Percentiles rank a stretch among this genome's conserved stretches.
Evolutionary conservation across 2,888 invertebrate species (phyloP).

Genomic region (Xanthorhoe designata): DNA sequence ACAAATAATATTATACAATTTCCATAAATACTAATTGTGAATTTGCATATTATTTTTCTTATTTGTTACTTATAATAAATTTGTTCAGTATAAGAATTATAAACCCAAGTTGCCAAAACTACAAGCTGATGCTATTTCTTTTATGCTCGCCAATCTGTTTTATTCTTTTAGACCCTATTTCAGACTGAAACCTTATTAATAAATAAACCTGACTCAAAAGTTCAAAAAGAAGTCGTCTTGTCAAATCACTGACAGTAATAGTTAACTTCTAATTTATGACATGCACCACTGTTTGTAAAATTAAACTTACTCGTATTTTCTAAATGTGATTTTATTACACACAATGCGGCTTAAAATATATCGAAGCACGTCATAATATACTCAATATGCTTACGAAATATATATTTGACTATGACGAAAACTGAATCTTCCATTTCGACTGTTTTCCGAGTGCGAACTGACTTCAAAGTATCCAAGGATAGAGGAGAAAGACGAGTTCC

Average conservation of each 20-base stretch:
- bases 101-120: too few species aligned
- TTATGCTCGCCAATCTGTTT: background rate
- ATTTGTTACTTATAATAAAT: too few species aligned
- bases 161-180: too few species aligned
- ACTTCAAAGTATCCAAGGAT: constrained; percentile 52
- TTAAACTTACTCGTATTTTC: background rate
- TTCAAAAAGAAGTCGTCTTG: background rate
- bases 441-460: constrained; percentile 51
- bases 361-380: constrained; percentile 8
- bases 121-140: background rate
- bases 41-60: too few species aligned
- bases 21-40: too few species aligned
- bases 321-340: background rate
- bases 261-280: background rate
- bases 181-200: too few species aligned
- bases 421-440: constrained; percentile 49
- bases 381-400: constrained; percentile 32
- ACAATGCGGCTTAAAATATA: constrained; percentile 19
- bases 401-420: constrained; percentile 45
- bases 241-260: background rate
- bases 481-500: constrained; percentile 46
- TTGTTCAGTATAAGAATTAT: too few species aligned
- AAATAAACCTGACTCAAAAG: too few species aligned
- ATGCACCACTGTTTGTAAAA: background rate
- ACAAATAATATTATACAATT: too few species aligned